Percentiles rank a stretch among this genome's conserved stretches.
Conservation (phyloP, 2,888 invertebrate genomes). For the Chaetoderma sp. region DNA sequence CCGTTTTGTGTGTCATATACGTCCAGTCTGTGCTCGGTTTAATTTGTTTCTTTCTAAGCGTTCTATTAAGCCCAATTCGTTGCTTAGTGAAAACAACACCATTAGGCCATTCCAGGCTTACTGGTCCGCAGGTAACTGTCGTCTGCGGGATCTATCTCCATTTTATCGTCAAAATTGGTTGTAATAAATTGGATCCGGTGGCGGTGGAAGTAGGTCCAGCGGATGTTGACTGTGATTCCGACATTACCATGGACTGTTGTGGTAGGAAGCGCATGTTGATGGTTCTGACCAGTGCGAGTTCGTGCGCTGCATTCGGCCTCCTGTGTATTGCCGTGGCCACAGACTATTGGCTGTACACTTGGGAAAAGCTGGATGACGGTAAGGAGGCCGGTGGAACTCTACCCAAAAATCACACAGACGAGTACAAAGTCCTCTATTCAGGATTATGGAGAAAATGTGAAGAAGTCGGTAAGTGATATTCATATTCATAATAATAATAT, state of each 20-base stretch:
- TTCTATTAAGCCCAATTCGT: too few relatives aligned
- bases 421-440: slow-evolving; percentile 50
- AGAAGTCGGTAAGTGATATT: slow-evolving; percentile 51
- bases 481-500: too few relatives aligned
- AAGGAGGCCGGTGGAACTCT: slow-evolving; percentile 45
- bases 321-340: slow-evolving; percentile 68
- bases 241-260: slow-evolving; percentile 62
- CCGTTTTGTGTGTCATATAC: too few relatives aligned
- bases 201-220: not conserved
- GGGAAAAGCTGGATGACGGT: slow-evolving; percentile 49
- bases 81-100: not conserved
- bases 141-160: slow-evolving; percentile 21
- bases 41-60: too few relatives aligned
- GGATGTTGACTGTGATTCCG: not conserved
- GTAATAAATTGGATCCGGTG: slow-evolving; percentile 8
- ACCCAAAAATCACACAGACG: slow-evolving; percentile 39
- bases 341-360: slow-evolving; percentile 68
- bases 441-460: slow-evolving; percentile 65
- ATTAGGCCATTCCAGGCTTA: slow-evolving; percentile 23
- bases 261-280: slow-evolving; percentile 64
- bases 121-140: slow-evolving; percentile 14
- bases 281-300: slow-evolving; percentile 67
- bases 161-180: slow-evolving; percentile 20
- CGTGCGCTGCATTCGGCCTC: slow-evolving; percentile 67
- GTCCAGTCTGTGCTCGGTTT: too few relatives aligned